Evolutionary conservation across 1,140 invertebrate species (phyloP).

Genomic region (Drosophila setifemur): DNA sequence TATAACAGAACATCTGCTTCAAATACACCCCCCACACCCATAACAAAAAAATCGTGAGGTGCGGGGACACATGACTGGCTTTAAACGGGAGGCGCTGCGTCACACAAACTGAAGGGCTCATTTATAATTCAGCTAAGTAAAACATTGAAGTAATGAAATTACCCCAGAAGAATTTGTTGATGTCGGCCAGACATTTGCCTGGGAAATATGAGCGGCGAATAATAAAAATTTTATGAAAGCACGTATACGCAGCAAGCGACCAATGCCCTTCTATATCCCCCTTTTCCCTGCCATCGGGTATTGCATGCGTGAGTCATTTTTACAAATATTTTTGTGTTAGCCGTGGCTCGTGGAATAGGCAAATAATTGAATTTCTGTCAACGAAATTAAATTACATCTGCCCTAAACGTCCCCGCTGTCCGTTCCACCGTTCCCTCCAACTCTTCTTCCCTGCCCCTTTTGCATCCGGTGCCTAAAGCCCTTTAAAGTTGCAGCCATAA

Average conservation of each 20-base stretch:
- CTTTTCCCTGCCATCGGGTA: background rate
- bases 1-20: constrained; percentile 59
- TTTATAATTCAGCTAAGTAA: constrained; percentile 79
- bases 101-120: constrained; percentile 39
- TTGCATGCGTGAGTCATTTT: constrained; percentile 57
- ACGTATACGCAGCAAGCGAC: constrained; percentile 67
- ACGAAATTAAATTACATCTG: constrained; percentile 64
- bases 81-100: constrained; percentile 50
- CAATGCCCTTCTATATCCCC: background rate
- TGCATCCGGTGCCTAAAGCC: background rate
- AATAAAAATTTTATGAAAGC: constrained; percentile 79
- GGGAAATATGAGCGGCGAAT: constrained; percentile 66
- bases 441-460: too few species aligned
- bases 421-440: too few species aligned
- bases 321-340: constrained; percentile 52
- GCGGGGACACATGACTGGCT: constrained; percentile 59
- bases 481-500: constrained; percentile 51
- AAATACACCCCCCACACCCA: constrained; percentile 17
- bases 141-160: constrained; percentile 80
- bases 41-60: background rate
- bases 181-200: constrained; percentile 28
- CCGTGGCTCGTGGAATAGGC: constrained; percentile 37
- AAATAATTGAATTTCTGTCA: constrained; percentile 74
- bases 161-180: constrained; percentile 73
- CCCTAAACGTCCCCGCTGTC: background rate